Evolutionary conservation across 2,888 invertebrate genomes (phyloP), one percentile per base, ranked within the genome.

Genomic region (Dromius quadrimaculatus): DNA sequence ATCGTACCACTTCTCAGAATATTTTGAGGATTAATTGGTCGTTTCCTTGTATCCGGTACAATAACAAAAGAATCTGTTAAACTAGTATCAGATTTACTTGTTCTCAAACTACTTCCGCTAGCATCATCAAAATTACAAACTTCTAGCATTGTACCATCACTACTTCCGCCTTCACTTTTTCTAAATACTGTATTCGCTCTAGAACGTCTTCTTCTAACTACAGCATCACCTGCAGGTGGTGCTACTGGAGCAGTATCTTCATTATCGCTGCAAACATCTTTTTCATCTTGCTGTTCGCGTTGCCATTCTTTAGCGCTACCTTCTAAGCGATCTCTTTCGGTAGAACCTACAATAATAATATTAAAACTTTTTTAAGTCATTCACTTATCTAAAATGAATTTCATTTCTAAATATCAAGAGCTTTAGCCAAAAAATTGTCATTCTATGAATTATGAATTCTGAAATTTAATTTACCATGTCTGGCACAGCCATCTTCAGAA

Each of bases 51-150:
- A 73, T 89, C 88, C 0, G 87, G 85, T 9, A 95, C 88, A 75
- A 95, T 87, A 1, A 95, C 94, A 82, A 95, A 96, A 19, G 95
- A 94, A 80, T 95, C 95, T 0, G 93, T 93, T 13, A 96, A 87
- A 79, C 94, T 95, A 0, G 94, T 95, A 80, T 95, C 95, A 1
- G 94, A 94, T 85, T 95, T 95, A 82, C 95, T 95, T 5, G 92
- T 87, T 59, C 94, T 87, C 76, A 95, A 87, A 0, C 89, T 88
- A 20, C 76, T 77, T 28, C 78, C 76, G 69, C 82, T 83, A 62
- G 83, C 83, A 6, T 80, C 77, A 28, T 82, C 82, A 36, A 81
- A 76, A 72, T 80, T 82, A 13, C 71, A 71, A 15, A 73, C 74
- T 13, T 73, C 71, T 11, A 68, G 22, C 22, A 81, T 81, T 3